Conservation (phyloP, 2,113 vertebrate genomes). For the Peromyscus californicus region DNA sequence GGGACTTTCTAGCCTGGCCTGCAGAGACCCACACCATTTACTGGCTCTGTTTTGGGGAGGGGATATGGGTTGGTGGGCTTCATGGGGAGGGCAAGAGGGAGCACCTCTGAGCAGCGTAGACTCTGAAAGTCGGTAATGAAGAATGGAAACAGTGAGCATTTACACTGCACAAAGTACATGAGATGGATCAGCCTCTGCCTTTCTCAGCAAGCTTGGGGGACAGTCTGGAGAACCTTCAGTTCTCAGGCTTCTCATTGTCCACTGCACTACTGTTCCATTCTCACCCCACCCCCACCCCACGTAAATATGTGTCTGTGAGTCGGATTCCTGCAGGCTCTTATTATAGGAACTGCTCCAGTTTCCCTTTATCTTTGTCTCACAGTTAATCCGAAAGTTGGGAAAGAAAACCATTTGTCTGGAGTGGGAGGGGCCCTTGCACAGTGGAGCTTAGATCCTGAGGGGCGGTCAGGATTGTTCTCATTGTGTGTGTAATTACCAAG, state of each 20-base stretch:
- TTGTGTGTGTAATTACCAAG: conserved; percentile 83
- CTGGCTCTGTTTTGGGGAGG: not conserved
- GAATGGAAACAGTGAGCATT: not conserved
- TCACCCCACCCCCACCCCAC: not conserved
- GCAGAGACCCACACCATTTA: not conserved
- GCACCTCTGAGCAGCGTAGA: too few species aligned
- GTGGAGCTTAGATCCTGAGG: conserved; percentile 60
- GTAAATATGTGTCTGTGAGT: conserved; percentile 32
- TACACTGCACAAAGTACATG: too few species aligned
- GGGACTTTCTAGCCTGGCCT: conserved; percentile 45
- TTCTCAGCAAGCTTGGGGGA: not conserved
- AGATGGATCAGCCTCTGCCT: not conserved
- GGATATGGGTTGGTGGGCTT: not conserved
- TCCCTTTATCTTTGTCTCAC: conserved; percentile 50
- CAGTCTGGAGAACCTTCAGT: not conserved
- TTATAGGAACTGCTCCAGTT: conserved; percentile 52
- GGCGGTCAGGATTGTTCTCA: conserved; percentile 75
- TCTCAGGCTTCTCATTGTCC: conserved; percentile 8
- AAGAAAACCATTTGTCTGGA: conserved; percentile 50
- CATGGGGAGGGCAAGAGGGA: not conserved
- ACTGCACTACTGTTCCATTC: not conserved
- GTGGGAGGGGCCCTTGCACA: conserved; percentile 56
- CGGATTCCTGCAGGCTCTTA: conserved; percentile 39
- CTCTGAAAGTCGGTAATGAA: not conserved
- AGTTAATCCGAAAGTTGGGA: conserved; percentile 49